Percentiles rank a stretch among this genome's conserved stretches.
phyloP scores from a whole-genome alignment of 2,888 invertebrate species.

The Priocnemis perturbator region DNA sequence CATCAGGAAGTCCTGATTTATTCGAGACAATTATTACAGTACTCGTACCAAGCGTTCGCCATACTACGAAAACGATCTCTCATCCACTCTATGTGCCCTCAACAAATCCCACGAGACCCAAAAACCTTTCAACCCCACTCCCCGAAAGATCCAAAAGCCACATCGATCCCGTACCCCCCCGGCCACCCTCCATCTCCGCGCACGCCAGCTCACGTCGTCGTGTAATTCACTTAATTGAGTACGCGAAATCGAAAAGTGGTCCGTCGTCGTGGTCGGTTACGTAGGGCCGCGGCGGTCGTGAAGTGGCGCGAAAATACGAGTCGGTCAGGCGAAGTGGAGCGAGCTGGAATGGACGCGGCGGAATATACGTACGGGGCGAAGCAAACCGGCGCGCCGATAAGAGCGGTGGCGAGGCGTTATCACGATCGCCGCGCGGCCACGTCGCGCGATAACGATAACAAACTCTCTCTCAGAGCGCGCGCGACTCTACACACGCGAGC shows the following conservation, averaged over 20 bases:
- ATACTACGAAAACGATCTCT: too few species aligned
- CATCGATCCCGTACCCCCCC: too few species aligned
- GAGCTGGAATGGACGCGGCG: constrained; percentile 63
- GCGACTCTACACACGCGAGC: constrained; percentile 5
- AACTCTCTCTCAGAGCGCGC: constrained; percentile 35
- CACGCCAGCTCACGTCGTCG: too few species aligned
- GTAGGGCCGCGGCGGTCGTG: constrained; percentile 32
- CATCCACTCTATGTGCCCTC: too few species aligned
- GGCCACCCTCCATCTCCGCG: too few species aligned
- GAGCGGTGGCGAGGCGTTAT: constrained; percentile 58
- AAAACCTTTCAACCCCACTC: too few species aligned
- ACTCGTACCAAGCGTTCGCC: too few species aligned
- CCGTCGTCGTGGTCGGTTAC: background rate
- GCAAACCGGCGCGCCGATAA: constrained; percentile 57
- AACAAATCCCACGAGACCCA: too few species aligned
- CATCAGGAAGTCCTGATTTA: too few species aligned
- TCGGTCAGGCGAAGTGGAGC: constrained; percentile 59
- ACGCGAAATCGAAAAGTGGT: background rate
- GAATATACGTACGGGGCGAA: constrained; percentile 51
- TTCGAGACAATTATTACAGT: too few species aligned
- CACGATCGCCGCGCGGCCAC: constrained; percentile 62
- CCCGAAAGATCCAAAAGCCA: too few species aligned
- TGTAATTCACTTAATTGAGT: constrained; percentile 1
- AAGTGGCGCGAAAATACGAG: constrained; percentile 57
- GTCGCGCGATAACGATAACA: constrained; percentile 70